Evolutionary conservation across 2,797 vertebrate species (phyloP).

Genomic region (Thunnus albacares): DNA sequence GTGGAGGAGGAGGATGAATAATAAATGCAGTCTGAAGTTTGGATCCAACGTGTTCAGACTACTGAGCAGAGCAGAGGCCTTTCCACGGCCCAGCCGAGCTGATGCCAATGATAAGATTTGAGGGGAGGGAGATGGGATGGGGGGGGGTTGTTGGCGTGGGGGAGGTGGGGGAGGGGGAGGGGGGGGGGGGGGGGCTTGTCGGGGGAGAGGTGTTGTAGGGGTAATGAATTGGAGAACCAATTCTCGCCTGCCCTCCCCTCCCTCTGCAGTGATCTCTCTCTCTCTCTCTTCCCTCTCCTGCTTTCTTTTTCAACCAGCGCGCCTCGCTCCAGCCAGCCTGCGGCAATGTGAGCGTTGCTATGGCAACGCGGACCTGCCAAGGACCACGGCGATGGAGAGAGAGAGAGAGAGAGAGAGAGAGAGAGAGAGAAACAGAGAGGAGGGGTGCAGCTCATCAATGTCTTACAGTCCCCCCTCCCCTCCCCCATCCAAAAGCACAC

Average conservation of each 20-base stretch:
- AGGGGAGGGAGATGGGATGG: constrained; percentile 5
- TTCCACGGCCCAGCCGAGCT: constrained; percentile 55
- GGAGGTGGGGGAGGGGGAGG: not conserved
- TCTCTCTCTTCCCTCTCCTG: constrained; percentile 50
- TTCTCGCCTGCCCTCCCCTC: constrained; percentile 66
- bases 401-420: constrained; percentile 10
- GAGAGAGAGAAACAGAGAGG: constrained; percentile 10
- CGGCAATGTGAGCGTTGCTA: constrained; percentile 85
- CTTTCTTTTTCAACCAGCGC: constrained; percentile 75
- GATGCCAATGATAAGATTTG: constrained; percentile 76
- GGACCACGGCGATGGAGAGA: constrained; percentile 74
- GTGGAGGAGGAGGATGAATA: constrained; percentile 81
- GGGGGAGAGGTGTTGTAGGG: constrained; percentile 43
- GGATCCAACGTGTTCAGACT: constrained; percentile 87
- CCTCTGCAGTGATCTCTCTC: constrained; percentile 70
- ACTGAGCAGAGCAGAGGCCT: constrained; percentile 79
- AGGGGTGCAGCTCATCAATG: constrained; percentile 71
- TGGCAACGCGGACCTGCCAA: constrained; percentile 85
- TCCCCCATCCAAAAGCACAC: constrained; percentile 20
- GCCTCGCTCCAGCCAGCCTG: constrained; percentile 82
- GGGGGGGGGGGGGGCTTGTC: not conserved
- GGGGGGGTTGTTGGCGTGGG: not conserved
- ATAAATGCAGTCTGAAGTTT: constrained; percentile 89
- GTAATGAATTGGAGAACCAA: constrained; percentile 78
- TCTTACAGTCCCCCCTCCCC: constrained; percentile 42